phyloP scores from a whole-genome alignment of 1,140 invertebrate genomes.

The Hetaerina americana region DNA sequence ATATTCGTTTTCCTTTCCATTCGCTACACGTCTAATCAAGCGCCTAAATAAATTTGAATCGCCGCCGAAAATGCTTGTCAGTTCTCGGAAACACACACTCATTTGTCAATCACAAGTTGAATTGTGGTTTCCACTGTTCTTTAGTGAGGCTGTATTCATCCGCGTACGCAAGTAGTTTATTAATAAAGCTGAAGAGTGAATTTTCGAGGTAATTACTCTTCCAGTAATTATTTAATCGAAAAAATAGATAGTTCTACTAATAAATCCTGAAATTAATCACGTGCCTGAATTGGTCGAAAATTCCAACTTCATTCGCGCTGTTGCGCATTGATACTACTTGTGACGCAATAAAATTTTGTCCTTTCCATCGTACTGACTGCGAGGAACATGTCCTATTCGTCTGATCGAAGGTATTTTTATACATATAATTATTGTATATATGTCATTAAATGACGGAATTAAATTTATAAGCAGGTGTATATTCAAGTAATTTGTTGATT shows the following conservation, averaged over 20 bases:
- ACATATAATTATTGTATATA: not conserved
- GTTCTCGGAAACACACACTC: not conserved
- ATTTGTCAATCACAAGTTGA: not conserved
- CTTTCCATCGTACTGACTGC: constrained; percentile 6
- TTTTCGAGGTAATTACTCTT: too few species aligned
- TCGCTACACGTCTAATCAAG: too few species aligned
- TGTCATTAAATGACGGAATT: not conserved
- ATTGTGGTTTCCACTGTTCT: not conserved
- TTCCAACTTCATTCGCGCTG: not conserved
- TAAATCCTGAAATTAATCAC: not conserved
- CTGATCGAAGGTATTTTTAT: constrained; percentile 7
- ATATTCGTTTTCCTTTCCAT: too few species aligned
- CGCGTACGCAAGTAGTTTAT: too few species aligned
- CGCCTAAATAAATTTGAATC: too few species aligned
- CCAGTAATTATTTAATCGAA: too few species aligned
- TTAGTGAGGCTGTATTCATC: too few species aligned
- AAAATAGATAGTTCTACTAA: too few species aligned
- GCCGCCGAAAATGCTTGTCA: too few species aligned
- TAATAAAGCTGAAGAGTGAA: too few species aligned
- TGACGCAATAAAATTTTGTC: constrained; percentile 7
- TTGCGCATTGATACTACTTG: constrained; percentile 3
- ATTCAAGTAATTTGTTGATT: not conserved
- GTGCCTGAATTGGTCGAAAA: too few species aligned
- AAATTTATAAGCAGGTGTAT: not conserved
- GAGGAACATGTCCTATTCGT: constrained; percentile 8